Base-by-base conservation (phyloP, 2,797 vertebrate species). In the Peromyscus melanophrys region DNA sequence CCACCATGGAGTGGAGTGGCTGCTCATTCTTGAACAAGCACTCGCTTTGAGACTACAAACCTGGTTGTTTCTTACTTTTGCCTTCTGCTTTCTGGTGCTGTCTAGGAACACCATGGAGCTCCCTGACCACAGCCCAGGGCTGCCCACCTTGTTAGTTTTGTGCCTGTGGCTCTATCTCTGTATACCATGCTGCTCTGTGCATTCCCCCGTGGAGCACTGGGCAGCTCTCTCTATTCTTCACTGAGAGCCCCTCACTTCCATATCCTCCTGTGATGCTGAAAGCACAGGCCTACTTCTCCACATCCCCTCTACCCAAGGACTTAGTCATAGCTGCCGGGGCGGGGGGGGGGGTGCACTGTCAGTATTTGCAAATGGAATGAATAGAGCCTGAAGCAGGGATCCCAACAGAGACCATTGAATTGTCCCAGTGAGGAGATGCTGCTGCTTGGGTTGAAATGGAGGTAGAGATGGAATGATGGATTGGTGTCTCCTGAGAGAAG, bases 331-430 rank as follows among this genome's bases (percentile, higher is more conserved):
- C 23, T 46, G 31, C 12, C 57, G 27, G 27, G 17, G 34, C 49
- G 6, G 40, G 40, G 40, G 40, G 40, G 43, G 4, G 43, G 43
- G 43, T 9, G 4, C 34, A 8, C 4, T 2, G 0, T 34, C 27
- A 34, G 21, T 17, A 0, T 3, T 2, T 23, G 19, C 6, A 10
- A 34, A 80, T 6, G 16, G 31, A 6, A 7, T 40, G 37, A 40
- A 19, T 8, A 29, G 40, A 87, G 19, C 13, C 6, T 1, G 46
- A 25, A 8, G 3, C 29, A 2, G 21, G 1, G 21, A 23, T 23
- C 1, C 0, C 6, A 4, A 6, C 16, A n/a, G 34, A 23, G 10
- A 49, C 4, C 8, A 6, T 0, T 49, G 16, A 49, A 6, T 2
- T 46, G 23, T 4, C 16, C 4, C 8, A 4, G 10, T 21, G 1